Evolutionary conservation across 1,140 invertebrate genomes (phyloP).

Genomic region (Pemphigus obesinymphae): DNA sequence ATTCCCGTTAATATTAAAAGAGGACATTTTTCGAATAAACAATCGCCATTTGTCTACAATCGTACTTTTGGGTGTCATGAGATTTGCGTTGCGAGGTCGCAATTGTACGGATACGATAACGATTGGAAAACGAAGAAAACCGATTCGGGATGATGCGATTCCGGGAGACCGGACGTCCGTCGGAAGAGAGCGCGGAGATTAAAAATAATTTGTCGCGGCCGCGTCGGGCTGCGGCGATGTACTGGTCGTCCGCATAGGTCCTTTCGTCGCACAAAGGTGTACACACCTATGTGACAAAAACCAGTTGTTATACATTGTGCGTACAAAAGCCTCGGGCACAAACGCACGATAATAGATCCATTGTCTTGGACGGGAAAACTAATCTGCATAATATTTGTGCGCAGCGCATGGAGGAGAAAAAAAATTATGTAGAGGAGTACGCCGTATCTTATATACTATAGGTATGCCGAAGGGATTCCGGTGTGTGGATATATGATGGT

Average conservation of each 20-base stretch:
- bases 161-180: too few relatives aligned
- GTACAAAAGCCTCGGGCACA: neutral
- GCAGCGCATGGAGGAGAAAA: neutral
- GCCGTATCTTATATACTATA: neutral
- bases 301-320: neutral
- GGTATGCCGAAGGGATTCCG: constrained; percentile 24
- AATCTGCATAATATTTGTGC: constrained; percentile 32
- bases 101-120: too few relatives aligned
- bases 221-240: neutral
- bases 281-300: neutral
- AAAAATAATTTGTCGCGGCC: neutral
- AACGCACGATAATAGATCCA: neutral
- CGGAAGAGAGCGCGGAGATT: neutral
- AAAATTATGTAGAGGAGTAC: constrained; percentile 5
- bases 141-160: too few relatives aligned
- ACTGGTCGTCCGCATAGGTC: too few relatives aligned
- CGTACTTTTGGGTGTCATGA: too few relatives aligned
- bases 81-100: too few relatives aligned
- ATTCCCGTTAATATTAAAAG: too few relatives aligned
- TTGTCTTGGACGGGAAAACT: constrained; percentile 34
- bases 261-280: neutral
- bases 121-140: too few relatives aligned
- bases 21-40: too few relatives aligned
- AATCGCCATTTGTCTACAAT: too few relatives aligned
- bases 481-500: neutral